A percentile compares a stretch with the other conserved stretches of the same genome.
Conservation (phyloP, 2,113 vertebrate genomes). For the Poecile atricapillus region DNA sequence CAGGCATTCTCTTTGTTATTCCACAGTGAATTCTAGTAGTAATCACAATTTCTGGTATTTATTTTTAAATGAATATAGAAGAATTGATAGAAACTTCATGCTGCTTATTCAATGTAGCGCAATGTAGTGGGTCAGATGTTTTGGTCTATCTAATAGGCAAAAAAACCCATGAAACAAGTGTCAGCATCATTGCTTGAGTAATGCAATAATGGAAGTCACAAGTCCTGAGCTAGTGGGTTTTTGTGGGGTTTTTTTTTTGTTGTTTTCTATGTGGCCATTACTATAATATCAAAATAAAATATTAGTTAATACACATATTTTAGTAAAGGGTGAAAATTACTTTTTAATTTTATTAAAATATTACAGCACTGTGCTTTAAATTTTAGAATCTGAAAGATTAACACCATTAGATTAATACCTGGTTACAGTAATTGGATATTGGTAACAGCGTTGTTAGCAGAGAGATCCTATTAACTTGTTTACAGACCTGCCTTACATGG, state of each 20-base stretch:
- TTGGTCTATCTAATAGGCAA: not conserved
- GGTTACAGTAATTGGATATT: slow-evolving; percentile 67
- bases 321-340: not conserved
- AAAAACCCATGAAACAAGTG: not conserved
- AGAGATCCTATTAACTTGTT: slow-evolving; percentile 65
- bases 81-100: not conserved
- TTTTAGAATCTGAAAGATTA: slow-evolving; percentile 56
- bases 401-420: slow-evolving; percentile 65
- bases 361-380: not conserved
- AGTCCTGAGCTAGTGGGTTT: not conserved
- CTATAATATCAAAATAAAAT: slow-evolving; percentile 13
- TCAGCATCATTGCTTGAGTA: not conserved
- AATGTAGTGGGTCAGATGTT: not conserved
- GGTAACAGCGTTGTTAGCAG: slow-evolving; percentile 43
- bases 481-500: slow-evolving; percentile 41
- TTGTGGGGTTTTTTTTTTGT: not conserved
- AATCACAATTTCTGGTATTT: not conserved
- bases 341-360: slow-evolving; percentile 43
- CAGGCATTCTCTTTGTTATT: not conserved
- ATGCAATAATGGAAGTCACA: not conserved
- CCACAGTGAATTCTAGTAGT: not conserved
- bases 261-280: not conserved
- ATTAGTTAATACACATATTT: not conserved
- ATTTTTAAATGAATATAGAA: not conserved
- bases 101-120: not conserved